phyloP scores from a whole-genome alignment of 2,888 invertebrate genomes.

The Brenthis daphne region DNA sequence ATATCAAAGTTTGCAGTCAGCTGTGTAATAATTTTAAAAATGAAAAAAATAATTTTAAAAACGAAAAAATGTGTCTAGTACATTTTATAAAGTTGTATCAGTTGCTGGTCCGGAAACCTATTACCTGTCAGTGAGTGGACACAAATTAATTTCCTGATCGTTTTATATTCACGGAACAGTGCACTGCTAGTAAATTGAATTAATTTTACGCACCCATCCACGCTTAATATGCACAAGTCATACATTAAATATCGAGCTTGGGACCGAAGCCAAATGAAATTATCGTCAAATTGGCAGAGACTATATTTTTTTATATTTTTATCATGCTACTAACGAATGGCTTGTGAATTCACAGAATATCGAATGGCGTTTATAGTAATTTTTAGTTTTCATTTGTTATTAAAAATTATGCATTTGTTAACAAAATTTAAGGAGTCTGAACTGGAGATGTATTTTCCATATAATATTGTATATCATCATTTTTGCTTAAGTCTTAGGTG shows the following conservation, averaged over 20 bases:
- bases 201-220: constrained; percentile 37
- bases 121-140: constrained; percentile 46
- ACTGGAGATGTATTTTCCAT: too few relatives aligned
- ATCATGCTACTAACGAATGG: not conserved
- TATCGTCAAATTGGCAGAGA: constrained; percentile 11
- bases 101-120: constrained; percentile 54
- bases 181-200: constrained; percentile 35
- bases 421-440: too few relatives aligned
- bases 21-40: too few relatives aligned
- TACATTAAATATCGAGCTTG: constrained; percentile 26
- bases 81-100: constrained; percentile 46
- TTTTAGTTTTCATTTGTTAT: too few relatives aligned
- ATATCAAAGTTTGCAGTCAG: too few relatives aligned
- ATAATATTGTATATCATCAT: too few relatives aligned
- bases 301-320: constrained; percentile 7
- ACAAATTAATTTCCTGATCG: constrained; percentile 46
- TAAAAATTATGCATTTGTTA: too few relatives aligned
- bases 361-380: not conserved
- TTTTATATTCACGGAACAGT: constrained; percentile 42
- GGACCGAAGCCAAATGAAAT: constrained; percentile 24
- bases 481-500: too few relatives aligned
- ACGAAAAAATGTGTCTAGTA: not conserved
- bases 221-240: constrained; percentile 32
- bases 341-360: not conserved
- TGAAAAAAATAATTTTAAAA: too few relatives aligned